Evolutionary conservation across 2,797 vertebrate genomes (phyloP).

Genomic region (Atherinosoma microstoma): DNA sequence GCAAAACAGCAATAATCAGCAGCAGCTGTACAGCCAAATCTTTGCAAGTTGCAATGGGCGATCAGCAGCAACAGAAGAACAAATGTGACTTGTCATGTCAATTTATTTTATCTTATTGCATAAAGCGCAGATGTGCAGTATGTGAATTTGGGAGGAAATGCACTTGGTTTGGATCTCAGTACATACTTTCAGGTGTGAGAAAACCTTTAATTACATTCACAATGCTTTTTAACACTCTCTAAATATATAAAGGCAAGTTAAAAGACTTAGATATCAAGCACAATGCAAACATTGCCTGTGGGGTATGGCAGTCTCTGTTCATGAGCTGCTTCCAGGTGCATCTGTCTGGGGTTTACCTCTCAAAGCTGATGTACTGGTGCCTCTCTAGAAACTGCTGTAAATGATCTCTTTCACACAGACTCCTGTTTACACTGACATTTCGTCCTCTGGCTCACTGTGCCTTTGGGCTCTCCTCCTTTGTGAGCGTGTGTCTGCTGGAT

Average conservation of each 20-base stretch:
- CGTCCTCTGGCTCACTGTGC: conserved; percentile 71
- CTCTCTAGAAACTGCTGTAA: conserved; percentile 72
- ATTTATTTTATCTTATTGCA: too few species aligned
- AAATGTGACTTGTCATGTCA: too few species aligned
- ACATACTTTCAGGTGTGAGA: not conserved
- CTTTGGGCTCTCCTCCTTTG: conserved; percentile 62
- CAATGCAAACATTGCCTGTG: conserved; percentile 7
- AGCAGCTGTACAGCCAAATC: too few species aligned
- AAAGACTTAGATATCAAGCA: conserved; percentile 5
- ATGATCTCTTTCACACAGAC: conserved; percentile 69
- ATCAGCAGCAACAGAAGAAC: too few species aligned
- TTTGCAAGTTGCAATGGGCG: too few species aligned
- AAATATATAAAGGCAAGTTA: not conserved
- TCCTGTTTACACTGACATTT: conserved; percentile 80
- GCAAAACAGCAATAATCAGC: too few species aligned
- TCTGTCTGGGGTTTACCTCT: conserved; percentile 42
- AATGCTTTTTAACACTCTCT: not conserved
- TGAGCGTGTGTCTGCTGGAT: conserved; percentile 16
- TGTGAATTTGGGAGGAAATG: too few species aligned
- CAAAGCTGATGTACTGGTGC: conserved; percentile 48
- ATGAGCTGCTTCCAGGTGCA: conserved; percentile 44
- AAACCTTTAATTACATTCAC: not conserved
- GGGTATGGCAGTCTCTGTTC: conserved; percentile 12
- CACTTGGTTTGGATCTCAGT: too few species aligned
- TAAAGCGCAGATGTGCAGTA: too few species aligned